phyloP scores from a whole-genome alignment of 2,888 invertebrate genomes.

The Drosophila siamana region DNA sequence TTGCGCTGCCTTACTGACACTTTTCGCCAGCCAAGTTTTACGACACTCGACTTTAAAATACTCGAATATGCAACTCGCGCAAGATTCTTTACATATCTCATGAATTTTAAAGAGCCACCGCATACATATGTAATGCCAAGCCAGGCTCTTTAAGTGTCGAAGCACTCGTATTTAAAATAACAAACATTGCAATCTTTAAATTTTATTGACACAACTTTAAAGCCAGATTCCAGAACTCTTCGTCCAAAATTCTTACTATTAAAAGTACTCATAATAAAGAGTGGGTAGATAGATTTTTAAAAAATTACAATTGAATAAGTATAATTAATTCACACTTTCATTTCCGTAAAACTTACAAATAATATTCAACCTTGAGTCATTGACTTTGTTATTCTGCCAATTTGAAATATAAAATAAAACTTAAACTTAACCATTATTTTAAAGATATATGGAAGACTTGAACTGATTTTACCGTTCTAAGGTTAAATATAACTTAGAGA shows the following conservation, averaged over 20 bases:
- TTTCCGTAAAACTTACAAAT: too few relatives aligned
- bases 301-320: not conserved
- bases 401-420: too few relatives aligned
- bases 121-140: not conserved
- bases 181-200: not conserved
- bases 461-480: too few relatives aligned
- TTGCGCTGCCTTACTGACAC: slow-evolving; percentile 9
- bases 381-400: too few relatives aligned
- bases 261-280: too few relatives aligned
- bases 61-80: slow-evolving; percentile 8
- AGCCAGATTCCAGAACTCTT: too few relatives aligned
- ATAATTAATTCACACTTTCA: not conserved
- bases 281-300: too few relatives aligned
- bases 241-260: too few relatives aligned
- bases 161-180: not conserved
- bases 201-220: not conserved
- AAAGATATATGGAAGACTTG: too few relatives aligned
- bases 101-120: not conserved
- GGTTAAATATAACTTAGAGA: too few relatives aligned
- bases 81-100: not conserved
- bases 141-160: not conserved
- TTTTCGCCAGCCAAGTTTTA: slow-evolving; percentile 5
- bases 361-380: too few relatives aligned
- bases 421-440: too few relatives aligned
- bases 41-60: slow-evolving; percentile 8